A percentile compares a stretch with the other conserved stretches of the same genome.
phyloP scores from a whole-genome alignment of 2,113 vertebrate genomes.

The Eptatretus burgeri region DNA sequence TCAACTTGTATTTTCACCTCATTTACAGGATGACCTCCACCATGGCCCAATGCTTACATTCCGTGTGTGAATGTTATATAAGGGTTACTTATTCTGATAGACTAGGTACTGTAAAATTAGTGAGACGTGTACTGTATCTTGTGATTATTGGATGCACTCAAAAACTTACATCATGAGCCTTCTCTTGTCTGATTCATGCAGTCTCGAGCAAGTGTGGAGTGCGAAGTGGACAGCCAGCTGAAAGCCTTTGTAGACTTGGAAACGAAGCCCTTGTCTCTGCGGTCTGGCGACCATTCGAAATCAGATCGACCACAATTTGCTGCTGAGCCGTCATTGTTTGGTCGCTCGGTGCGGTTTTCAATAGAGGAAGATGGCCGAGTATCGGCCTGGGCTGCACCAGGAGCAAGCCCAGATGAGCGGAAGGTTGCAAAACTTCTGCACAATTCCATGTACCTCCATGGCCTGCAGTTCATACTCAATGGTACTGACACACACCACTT shows the following conservation, averaged over 20 bases:
- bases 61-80: too few species aligned
- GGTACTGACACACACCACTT: slow-evolving; percentile 1
- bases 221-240: slow-evolving; percentile 85
- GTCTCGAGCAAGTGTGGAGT: slow-evolving; percentile 76
- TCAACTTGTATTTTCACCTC: too few species aligned
- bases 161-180: background rate
- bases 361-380: background rate
- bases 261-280: background rate
- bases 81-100: too few species aligned
- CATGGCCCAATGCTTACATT: too few species aligned
- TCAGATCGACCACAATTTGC: background rate
- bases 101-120: too few species aligned
- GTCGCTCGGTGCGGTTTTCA: background rate
- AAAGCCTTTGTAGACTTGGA: slow-evolving; percentile 82
- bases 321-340: background rate
- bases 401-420: background rate
- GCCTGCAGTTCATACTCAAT: background rate
- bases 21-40: too few species aligned
- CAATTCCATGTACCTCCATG: background rate
- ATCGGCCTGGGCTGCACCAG: background rate
- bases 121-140: too few species aligned
- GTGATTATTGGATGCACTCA: too few species aligned
- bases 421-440: slow-evolving; percentile 1
- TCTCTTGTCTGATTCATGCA: slow-evolving; percentile 21
- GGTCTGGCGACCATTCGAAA: too few species aligned